Evolutionary conservation across 2,888 invertebrate species (phyloP).

Genomic region (Epirrita christyi): DNA sequence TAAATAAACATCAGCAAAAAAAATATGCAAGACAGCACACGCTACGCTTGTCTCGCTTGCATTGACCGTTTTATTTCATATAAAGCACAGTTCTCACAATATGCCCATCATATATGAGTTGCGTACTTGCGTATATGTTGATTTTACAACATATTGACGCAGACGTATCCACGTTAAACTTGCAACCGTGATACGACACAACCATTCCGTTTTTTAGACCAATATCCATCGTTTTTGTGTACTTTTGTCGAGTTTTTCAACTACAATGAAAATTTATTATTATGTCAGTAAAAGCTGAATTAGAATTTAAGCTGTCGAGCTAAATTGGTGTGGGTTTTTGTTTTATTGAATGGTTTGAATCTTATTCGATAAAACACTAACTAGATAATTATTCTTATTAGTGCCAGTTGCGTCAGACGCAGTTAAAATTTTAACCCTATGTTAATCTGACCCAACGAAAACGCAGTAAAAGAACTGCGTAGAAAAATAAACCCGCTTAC

Average conservation of each 20-base stretch:
- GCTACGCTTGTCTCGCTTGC: too few species aligned
- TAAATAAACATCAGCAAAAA: too few species aligned
- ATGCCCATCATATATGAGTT: too few species aligned
- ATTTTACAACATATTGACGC: not conserved
- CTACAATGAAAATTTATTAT: constrained; percentile 66
- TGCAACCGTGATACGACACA: constrained; percentile 41
- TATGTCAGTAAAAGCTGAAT: constrained; percentile 57
- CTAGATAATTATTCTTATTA: not conserved
- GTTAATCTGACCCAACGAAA: too few species aligned
- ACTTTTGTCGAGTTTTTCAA: constrained; percentile 73
- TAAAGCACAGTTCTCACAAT: too few species aligned
- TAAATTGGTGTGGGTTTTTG: constrained; percentile 16
- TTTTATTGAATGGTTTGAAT: constrained; percentile 30
- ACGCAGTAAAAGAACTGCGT: too few species aligned
- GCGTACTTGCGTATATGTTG: too few species aligned
- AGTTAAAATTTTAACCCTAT: too few species aligned
- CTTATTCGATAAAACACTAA: constrained; percentile 26
- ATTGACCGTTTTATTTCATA: too few species aligned
- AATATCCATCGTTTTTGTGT: constrained; percentile 59
- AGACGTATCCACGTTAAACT: constrained; percentile 22
- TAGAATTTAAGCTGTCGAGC: constrained; percentile 42
- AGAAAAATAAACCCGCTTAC: too few species aligned
- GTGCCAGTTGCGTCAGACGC: too few species aligned
- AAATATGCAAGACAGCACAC: too few species aligned
- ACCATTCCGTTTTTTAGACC: constrained; percentile 46